Base-by-base conservation (phyloP, 1,140 invertebrate species). In the Diachasma alloeum region DNA sequence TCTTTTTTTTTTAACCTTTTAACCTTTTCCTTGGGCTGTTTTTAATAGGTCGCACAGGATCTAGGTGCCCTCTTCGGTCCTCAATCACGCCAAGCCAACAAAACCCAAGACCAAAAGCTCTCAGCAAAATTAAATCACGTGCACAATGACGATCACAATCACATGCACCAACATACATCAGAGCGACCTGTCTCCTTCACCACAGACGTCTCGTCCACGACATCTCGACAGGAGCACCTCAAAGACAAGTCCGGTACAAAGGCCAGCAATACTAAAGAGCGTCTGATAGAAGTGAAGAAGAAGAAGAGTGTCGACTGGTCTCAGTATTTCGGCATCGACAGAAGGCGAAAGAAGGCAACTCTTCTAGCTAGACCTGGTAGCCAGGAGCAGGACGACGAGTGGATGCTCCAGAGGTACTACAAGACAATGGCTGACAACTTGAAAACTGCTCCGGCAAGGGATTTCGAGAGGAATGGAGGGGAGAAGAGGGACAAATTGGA, bases 281-380 rank as follows among this genome's bases (percentile, higher is more conserved):
- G n/a, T 39, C 15, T 36, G 31, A 68, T 68, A n/a, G 66, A 68
- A 17, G n/a, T 68, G 5, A 92, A 91, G 78, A 96, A 96, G 78
- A 96, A 96, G 85, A 96, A 96, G 85, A 95, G 94, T 11, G 92
- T 96, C 44, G 93, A 96, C 80, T 96, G 95, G 95, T 95, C 94
- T 0, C 92, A 95, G 69, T 96, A 96, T 80, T 96, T 96, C 82
- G 95, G 95, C 0, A 91, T 96, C 66, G 95, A 96, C 85, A 92
- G 94, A 72, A 93, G 94, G 77, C 92, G 92, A 86, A 94, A 93
- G 81, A 94, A 95, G 80, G 90, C 92, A 9, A 74, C 77, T 0
- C 81, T 89, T 15, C 59, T 81, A 5, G 82, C 83, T 0, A 81
- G 81, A 19, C 87, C 85, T 3, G 87, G 77, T 1, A 85, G 82